A percentile compares a stretch with the other conserved stretches of the same genome.
phyloP scores from a whole-genome alignment of 2,888 invertebrate genomes.

The Philereme transversata region DNA sequence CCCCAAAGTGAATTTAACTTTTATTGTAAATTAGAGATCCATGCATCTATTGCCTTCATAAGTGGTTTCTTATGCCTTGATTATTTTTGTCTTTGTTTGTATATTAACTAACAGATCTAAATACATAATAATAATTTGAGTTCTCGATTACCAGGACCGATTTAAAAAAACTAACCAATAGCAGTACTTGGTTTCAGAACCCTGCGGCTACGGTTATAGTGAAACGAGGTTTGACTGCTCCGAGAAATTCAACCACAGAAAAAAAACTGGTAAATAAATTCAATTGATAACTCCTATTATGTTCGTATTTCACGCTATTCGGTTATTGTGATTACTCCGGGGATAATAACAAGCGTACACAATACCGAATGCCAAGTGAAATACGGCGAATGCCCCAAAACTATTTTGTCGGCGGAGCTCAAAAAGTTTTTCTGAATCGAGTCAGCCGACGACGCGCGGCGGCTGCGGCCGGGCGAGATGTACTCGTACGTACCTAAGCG shows the following conservation, averaged over 20 bases:
- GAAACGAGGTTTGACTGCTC: constrained; percentile 14
- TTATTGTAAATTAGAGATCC: too few species aligned
- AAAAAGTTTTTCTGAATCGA: constrained; percentile 65
- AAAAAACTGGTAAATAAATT: constrained; percentile 33
- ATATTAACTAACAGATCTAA: too few species aligned
- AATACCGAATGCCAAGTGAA: constrained; percentile 58
- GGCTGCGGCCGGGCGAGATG: constrained; percentile 45
- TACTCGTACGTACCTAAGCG: constrained; percentile 35
- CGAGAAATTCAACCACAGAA: constrained; percentile 14
- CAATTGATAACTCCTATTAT: constrained; percentile 38
- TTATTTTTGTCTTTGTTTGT: too few species aligned
- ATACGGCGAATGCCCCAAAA: constrained; percentile 61
- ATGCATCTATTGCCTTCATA: too few species aligned
- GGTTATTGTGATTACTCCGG: constrained; percentile 50
- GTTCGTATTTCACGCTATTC: constrained; percentile 46
- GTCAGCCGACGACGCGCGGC: constrained; percentile 37
- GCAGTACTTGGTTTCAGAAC: too few species aligned
- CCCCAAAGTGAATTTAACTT: too few species aligned
- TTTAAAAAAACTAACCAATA: too few species aligned
- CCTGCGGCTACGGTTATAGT: constrained; percentile 15
- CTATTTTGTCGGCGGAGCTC: constrained; percentile 71
- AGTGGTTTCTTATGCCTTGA: too few species aligned
- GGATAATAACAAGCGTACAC: constrained; percentile 46
- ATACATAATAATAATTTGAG: too few species aligned
- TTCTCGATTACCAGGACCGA: too few species aligned